Conservation (phyloP, 2,113 vertebrate species). For the Psophia crepitans region DNA sequence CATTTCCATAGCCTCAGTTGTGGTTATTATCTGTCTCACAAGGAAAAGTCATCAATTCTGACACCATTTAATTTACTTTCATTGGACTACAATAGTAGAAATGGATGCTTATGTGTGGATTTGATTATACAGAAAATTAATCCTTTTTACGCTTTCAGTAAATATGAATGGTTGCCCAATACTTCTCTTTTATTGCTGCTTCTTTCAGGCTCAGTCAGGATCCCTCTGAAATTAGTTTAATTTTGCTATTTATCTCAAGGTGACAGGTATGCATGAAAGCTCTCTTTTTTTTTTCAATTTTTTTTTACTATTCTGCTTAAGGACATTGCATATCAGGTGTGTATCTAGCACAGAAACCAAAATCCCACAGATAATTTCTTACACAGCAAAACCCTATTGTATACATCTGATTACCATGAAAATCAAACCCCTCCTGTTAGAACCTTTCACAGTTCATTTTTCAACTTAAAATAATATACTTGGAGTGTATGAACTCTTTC, state of each 20-base stretch:
- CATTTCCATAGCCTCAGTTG: neutral
- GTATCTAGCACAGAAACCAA: neutral
- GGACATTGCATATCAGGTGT: neutral
- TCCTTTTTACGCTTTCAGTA: neutral
- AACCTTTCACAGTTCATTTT: neutral
- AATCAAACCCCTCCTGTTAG: neutral
- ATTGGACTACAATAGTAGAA: neutral
- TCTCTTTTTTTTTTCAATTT: neutral
- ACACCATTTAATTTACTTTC: neutral
- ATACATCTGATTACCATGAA: neutral
- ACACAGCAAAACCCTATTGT: neutral
- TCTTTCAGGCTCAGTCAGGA: neutral
- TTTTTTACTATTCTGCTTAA: neutral
- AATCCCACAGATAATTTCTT: neutral
- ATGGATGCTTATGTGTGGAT: neutral
- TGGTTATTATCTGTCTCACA: neutral
- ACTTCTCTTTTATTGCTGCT: neutral
- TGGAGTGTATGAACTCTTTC: neutral
- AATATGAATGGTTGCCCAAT: neutral
- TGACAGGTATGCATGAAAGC: neutral
- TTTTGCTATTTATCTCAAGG: neutral
- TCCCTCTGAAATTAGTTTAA: neutral
- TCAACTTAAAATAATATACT: neutral
- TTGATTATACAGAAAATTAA: constrained; percentile 5
- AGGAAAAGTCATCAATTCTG: constrained; percentile 4